Percentiles rank a stretch among this genome's conserved stretches.
These are phyloP conservation scores for Formica exsecta DNA, from an alignment of 1,140 invertebrate genomes.

Conservation along the genomic window DNA sequence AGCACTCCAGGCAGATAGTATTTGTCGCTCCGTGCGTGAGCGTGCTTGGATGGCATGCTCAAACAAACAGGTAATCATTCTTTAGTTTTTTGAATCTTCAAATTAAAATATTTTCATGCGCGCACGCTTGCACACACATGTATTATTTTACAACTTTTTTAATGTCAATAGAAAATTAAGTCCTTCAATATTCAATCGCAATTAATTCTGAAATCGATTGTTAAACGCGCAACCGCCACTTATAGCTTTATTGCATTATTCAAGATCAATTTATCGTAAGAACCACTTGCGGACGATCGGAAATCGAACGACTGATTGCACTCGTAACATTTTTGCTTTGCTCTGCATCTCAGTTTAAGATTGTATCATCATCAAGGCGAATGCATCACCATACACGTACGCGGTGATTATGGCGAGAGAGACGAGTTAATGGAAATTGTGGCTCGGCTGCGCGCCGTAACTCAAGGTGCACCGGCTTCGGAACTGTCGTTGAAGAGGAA, in stretches of 20 bases:
- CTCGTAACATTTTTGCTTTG: constrained; percentile 22
- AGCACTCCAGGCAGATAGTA: constrained; percentile 93
- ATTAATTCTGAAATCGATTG: not conserved
- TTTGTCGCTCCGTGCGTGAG: constrained; percentile 94
- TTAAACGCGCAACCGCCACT: constrained; percentile 2
- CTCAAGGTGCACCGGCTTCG: constrained; percentile 90
- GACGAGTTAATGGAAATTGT: constrained; percentile 94
- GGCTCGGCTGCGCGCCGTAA: constrained; percentile 90
- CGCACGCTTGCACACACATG: not conserved
- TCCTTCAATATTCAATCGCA: not conserved
- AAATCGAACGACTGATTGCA: constrained; percentile 58
- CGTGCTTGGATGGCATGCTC: constrained; percentile 93
- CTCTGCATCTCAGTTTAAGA: constrained; percentile 86
- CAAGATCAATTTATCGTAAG: constrained; percentile 9
- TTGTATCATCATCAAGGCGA: constrained; percentile 94
- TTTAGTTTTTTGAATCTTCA: not conserved
- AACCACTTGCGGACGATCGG: constrained; percentile 15
- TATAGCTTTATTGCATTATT: constrained; percentile 21
- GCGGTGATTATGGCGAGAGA: constrained; percentile 89
- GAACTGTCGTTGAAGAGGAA: constrained; percentile 93
- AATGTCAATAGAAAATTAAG: not conserved
- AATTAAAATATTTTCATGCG: not conserved
- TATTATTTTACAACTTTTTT: not conserved
- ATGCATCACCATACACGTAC: constrained; percentile 92
- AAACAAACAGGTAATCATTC: constrained; percentile 87